Percentiles rank a stretch among this genome's conserved stretches.
phyloP scores from a whole-genome alignment of 2,113 vertebrate species.

The Calypte anna region DNA sequence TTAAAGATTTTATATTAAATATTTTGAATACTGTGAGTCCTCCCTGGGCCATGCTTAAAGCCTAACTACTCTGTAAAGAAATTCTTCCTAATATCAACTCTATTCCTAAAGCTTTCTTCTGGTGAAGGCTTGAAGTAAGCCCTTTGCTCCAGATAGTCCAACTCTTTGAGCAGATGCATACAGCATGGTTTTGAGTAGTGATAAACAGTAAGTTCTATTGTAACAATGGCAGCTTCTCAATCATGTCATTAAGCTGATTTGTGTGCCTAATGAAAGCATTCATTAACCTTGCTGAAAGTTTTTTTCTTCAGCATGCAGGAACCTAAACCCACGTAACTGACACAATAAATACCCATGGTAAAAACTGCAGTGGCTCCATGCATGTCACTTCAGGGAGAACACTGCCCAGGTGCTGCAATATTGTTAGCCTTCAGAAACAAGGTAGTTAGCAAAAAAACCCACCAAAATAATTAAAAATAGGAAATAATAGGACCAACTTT shows the following conservation, averaged over 20 bases:
- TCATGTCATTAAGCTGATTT: neutral
- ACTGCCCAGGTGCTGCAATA: neutral
- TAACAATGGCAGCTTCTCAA: neutral
- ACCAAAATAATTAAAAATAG: too few relatives aligned
- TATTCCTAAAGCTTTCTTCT: neutral
- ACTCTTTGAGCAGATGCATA: neutral
- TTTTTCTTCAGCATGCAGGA: neutral
- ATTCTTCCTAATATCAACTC: too few relatives aligned
- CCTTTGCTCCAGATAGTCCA: neutral
- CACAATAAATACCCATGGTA: neutral
- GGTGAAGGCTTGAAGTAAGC: neutral
- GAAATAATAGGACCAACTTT: neutral
- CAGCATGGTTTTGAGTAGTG: neutral
- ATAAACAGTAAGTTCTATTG: neutral
- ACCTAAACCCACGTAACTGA: neutral
- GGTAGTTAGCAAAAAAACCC: neutral
- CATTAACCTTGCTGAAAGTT: neutral
- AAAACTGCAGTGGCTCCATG: neutral
- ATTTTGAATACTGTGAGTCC: too few relatives aligned
- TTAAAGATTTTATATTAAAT: too few relatives aligned
- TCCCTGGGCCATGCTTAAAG: too few relatives aligned
- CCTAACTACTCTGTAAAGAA: too few relatives aligned
- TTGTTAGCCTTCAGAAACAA: neutral
- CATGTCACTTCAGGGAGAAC: accelerated
- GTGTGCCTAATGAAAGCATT: neutral